phyloP scores from a whole-genome alignment of 2,113 vertebrate species.

The Crotalus viridis region DNA sequence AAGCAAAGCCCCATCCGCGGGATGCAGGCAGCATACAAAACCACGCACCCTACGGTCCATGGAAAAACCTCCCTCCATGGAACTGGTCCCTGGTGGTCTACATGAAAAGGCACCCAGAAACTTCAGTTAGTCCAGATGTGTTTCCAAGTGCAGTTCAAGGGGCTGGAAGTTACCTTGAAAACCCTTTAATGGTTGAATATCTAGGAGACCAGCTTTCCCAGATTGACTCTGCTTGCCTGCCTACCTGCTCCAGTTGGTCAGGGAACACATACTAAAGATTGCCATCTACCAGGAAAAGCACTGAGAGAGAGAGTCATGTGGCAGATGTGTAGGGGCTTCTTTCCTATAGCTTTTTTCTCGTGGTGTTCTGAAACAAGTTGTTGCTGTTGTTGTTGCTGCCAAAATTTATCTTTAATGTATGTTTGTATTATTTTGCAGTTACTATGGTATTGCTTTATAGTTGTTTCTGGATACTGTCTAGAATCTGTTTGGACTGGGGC shows the following conservation, averaged over 20 bases:
- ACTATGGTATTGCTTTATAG: not conserved
- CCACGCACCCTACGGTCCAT: too few relatives aligned
- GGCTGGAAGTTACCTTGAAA: not conserved
- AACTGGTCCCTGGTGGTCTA: not conserved
- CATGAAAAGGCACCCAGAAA: not conserved
- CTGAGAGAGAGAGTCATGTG: not conserved
- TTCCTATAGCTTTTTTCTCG: not conserved
- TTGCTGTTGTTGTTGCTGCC: not conserved
- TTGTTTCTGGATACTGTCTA: not conserved
- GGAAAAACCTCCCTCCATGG: too few relatives aligned
- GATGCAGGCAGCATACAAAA: too few relatives aligned
- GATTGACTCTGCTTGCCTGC: not conserved
- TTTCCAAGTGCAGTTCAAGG: not conserved
- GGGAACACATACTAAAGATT: not conserved
- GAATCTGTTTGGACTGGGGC: not conserved
- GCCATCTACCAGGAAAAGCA: not conserved
- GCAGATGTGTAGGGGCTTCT: not conserved
- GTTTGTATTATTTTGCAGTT: not conserved
- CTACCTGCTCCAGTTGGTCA: not conserved
- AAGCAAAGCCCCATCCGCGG: too few relatives aligned
- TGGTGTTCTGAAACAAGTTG: not conserved
- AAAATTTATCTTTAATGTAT: not conserved
- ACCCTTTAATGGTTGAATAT: not conserved
- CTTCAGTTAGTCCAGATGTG: not conserved
- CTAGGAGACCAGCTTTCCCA: not conserved